Evolutionary conservation across 2,888 invertebrate species (phyloP).

Genomic region (Portevinia maculata): DNA sequence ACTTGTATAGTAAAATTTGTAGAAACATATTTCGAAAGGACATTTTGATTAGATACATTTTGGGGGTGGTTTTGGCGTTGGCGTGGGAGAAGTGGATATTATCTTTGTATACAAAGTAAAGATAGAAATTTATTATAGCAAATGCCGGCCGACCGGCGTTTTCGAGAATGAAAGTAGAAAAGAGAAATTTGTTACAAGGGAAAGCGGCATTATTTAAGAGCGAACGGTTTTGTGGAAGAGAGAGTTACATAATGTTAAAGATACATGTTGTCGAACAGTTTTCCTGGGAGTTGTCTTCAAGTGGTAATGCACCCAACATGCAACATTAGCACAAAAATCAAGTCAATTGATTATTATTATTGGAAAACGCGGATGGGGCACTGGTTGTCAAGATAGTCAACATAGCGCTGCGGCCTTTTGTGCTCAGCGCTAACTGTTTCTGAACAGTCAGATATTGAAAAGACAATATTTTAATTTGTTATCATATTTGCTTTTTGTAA

Average conservation of each 20-base stretch:
- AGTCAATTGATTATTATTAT: too few species aligned
- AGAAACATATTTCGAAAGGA: neutral
- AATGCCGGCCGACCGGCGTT: constrained; percentile 23
- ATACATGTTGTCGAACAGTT: constrained; percentile 55
- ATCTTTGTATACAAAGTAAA: too few species aligned
- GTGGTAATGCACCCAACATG: neutral
- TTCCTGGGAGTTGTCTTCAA: neutral
- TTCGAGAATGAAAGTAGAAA: neutral
- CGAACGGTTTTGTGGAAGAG: neutral
- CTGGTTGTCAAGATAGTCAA: too few species aligned
- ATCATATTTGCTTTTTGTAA: too few species aligned
- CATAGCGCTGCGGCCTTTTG: too few species aligned
- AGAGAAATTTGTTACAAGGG: constrained; percentile 11
- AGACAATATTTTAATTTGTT: too few species aligned
- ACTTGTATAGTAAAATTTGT: neutral
- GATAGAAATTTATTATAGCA: neutral
- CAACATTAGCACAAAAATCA: too few species aligned
- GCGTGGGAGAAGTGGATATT: neutral
- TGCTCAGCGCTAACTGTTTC: too few species aligned
- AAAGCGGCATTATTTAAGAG: neutral
- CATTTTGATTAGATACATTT: neutral
- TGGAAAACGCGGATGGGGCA: too few species aligned
- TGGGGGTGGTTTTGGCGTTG: neutral
- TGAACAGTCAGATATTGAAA: too few species aligned
- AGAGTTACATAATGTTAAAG: neutral